Evolutionary conservation across 2,888 invertebrate genomes (phyloP), one percentile per base, ranked within the genome.

Genomic region (Schrankia costaestrigalis): DNA sequence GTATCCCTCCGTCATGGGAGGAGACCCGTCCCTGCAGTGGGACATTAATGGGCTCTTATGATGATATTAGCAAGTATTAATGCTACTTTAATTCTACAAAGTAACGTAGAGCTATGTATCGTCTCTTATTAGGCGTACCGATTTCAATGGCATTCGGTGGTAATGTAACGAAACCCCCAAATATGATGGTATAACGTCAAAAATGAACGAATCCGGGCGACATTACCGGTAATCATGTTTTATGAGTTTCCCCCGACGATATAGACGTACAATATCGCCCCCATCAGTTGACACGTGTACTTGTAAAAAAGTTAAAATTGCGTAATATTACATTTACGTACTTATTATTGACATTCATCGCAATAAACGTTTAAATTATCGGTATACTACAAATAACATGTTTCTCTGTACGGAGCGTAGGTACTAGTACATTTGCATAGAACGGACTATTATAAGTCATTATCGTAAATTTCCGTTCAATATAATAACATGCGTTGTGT

Each of bases 391-490:
- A 42, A 42, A 50, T 55, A 45, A 36, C 41, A 53, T 42, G 46
- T n/a, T n/a, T n/a, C n/a, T n/a, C n/a, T 27, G 55, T 43, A 27
- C 28, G 8, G 22, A 35, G 30, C 15, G 15, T 38, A 49, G 39
- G 46, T 36, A 47, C 50, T 56, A 66, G 45, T 46, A 35, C 63
- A 61, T 63, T 67, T 62, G 63, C 67, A 71, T 63, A 71, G 57
- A 73, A 62, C 57, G 62, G 43, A 48, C 73, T 66, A 76, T 78
- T 78, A 80, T 75, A 67, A 71, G 61, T 64, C 69, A 79, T 74
- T 82, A 84, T 84, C 81, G 68, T 77, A 71, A 77, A 80, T 82
- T 81, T 82, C 81, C 84, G 80, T 82, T 80, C 83, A 81, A 84
- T 84, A 83, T 75, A 80, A 78, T 72, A 72, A 69, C 70, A 68